Evolutionary conservation across 23 tunicate species (phyloP).

Genomic region (Clavelina lepadiformis): DNA sequence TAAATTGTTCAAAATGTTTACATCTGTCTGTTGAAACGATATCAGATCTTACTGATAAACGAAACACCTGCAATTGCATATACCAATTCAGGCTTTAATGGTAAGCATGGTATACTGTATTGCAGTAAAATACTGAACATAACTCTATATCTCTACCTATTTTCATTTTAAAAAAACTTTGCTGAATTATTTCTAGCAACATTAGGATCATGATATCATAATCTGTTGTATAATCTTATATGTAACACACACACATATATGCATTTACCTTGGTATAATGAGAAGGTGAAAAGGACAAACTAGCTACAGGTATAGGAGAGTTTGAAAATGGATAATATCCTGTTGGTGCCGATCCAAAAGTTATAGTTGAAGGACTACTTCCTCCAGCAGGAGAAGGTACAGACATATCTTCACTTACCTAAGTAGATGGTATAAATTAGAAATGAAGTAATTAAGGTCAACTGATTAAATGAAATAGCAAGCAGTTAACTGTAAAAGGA

Average conservation of each 20-base stretch:
- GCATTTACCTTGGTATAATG: conserved; percentile 33
- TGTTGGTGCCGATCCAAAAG: conserved; percentile 45
- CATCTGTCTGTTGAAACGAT: too few species aligned
- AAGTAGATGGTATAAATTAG: neutral
- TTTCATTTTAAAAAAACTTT: too few species aligned
- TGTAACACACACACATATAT: too few species aligned
- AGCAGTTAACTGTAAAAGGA: too few species aligned
- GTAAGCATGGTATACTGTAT: neutral
- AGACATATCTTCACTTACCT: conserved; percentile 32
- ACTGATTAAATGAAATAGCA: neutral
- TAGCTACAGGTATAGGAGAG: conserved; percentile 41
- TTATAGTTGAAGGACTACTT: conserved; percentile 28
- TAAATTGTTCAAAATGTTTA: too few species aligned
- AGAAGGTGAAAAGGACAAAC: conserved; percentile 47
- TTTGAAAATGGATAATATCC: conserved; percentile 33
- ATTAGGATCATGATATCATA: too few species aligned
- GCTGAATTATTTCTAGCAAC: too few species aligned
- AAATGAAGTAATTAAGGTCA: neutral
- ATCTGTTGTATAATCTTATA: too few species aligned
- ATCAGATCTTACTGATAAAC: too few species aligned
- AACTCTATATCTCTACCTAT: too few species aligned
- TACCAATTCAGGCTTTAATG: neutral
- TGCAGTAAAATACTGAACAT: neutral
- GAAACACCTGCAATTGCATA: too few species aligned
- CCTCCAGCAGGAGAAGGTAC: conserved; percentile 29